These are phyloP conservation scores for Diabrotica balteata DNA, from an alignment of 2,888 invertebrate species.

Conservation along the genomic window DNA sequence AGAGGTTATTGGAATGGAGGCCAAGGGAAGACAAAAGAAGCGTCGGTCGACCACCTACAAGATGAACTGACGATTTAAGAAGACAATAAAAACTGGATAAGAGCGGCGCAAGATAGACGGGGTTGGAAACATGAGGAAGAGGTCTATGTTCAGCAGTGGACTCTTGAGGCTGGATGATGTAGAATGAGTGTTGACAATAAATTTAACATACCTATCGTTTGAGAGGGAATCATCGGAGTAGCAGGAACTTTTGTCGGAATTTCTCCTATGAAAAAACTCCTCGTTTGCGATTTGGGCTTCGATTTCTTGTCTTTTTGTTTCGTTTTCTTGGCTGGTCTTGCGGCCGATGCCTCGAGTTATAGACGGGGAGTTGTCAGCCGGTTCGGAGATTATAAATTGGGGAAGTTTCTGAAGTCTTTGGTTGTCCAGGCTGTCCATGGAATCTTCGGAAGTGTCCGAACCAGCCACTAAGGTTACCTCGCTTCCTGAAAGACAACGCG, in stretches of 20 bases:
- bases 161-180: no score
- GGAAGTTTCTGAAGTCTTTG: slow-evolving; percentile 62
- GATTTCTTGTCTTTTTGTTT: slow-evolving; percentile 45
- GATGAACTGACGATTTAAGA: no score
- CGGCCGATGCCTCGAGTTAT: slow-evolving; percentile 74
- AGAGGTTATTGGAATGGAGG: no score
- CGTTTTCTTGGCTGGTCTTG: slow-evolving; percentile 72
- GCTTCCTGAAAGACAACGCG: slow-evolving; percentile 68
- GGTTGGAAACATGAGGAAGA: no score
- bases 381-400: slow-evolving; percentile 76
- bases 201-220: slow-evolving; percentile 64
- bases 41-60: no score
- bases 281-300: slow-evolving; percentile 41
- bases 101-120: no score
- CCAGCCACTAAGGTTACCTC: slow-evolving; percentile 80
- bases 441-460: slow-evolving; percentile 76
- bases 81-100: no score
- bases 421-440: slow-evolving; percentile 73
- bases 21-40: no score
- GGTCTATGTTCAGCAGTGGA: no score
- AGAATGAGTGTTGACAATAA: no score
- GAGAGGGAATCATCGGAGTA: slow-evolving; percentile 79
- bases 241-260: slow-evolving; percentile 73
- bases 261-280: slow-evolving; percentile 66
- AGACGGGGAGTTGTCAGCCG: slow-evolving; percentile 77